Percentiles rank a stretch among this genome's conserved stretches.
phyloP scores from a whole-genome alignment of 92 coral and sea anemone species.

The Porites lobata region DNA sequence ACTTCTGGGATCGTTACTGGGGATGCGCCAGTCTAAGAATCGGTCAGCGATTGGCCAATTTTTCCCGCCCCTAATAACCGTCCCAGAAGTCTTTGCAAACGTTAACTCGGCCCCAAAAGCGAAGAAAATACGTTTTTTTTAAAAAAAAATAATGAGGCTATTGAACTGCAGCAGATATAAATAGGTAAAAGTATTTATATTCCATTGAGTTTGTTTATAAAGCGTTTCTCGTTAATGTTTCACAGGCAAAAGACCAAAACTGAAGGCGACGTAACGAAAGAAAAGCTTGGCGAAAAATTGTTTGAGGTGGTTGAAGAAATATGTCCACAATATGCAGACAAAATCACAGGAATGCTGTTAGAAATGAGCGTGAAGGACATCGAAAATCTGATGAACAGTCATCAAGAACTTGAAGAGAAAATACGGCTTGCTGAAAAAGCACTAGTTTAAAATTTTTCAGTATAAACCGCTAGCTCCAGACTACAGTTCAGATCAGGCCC shows the following conservation, averaged over 20 bases:
- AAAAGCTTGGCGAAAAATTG: constrained; percentile 65
- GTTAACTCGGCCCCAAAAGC: no score
- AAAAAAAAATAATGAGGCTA: no score
- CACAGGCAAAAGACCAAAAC: neutral
- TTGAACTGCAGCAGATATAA: no score
- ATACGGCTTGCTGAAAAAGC: constrained; percentile 69
- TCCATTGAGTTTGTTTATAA: neutral
- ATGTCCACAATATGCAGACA: constrained; percentile 76
- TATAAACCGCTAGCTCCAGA: neutral
- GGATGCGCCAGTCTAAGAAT: no score
- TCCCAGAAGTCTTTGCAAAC: no score
- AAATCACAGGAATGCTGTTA: constrained; percentile 93
- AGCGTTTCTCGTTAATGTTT: neutral
- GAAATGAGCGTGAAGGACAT: constrained; percentile 51
- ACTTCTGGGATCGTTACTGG: no score
- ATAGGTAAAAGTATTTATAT: neutral
- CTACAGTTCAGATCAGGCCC: neutral
- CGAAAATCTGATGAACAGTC: constrained; percentile 45
- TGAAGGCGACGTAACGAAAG: neutral
- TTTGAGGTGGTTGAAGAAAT: constrained; percentile 49
- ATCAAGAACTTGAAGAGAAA: constrained; percentile 59
- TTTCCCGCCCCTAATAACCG: no score
- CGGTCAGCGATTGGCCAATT: no score
- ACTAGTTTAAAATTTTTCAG: constrained; percentile 41
- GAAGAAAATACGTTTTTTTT: no score